Percentiles rank a stretch among this genome's conserved stretches.
These are phyloP conservation scores for Drosophila mimica DNA, from an alignment of 2,888 invertebrate species.

Conservation along the genomic window DNA sequence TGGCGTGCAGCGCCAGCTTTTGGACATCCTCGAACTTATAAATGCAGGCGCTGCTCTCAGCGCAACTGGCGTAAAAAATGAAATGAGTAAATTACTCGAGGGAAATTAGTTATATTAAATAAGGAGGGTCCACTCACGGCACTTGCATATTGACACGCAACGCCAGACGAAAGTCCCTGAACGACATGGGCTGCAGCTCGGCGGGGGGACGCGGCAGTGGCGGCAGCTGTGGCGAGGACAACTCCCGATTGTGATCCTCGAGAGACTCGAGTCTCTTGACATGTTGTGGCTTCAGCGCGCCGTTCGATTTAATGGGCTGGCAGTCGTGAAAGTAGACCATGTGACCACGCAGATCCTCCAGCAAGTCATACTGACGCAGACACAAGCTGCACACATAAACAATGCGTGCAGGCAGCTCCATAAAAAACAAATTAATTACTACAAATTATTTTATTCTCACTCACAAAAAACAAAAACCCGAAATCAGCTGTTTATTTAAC, in stretches of 20 bases:
- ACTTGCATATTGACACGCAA: conserved; percentile 68
- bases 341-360: conserved; percentile 82
- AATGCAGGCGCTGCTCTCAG: conserved; percentile 86
- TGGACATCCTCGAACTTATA: conserved; percentile 86
- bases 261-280: conserved; percentile 1
- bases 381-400: conserved; percentile 80
- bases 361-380: conserved; percentile 69
- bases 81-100: too few species aligned
- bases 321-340: conserved; percentile 82
- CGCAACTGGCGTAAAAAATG: conserved; percentile 84
- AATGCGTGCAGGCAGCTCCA: conserved; percentile 45
- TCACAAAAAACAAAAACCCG: neutral
- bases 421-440: neutral
- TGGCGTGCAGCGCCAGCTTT: conserved; percentile 85
- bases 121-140: conserved; percentile 54
- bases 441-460: neutral
- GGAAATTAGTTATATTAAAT: neutral
- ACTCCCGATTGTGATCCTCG: neutral
- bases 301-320: conserved; percentile 46
- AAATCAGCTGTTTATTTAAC: conserved; percentile 38
- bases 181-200: conserved; percentile 78
- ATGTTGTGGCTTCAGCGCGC: neutral
- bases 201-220: conserved; percentile 1
- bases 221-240: neutral
- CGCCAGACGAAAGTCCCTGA: conserved; percentile 82